Conservation (phyloP, 2,888 invertebrate species). For the Trachelus iudaicus region DNA sequence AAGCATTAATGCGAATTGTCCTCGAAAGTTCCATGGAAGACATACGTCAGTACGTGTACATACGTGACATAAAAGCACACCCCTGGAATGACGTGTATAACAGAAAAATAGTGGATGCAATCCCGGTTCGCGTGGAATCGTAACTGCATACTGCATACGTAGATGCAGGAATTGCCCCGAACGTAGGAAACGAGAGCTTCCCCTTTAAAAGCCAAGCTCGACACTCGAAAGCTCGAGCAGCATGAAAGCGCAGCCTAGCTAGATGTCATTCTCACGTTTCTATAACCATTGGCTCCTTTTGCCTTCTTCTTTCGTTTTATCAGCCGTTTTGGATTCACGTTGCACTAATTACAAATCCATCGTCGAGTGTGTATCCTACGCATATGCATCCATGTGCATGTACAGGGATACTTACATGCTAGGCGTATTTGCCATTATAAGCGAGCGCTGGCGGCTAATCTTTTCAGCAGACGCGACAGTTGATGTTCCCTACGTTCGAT, state of each 20-base stretch:
- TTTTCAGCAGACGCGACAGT: neutral
- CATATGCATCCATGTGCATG: neutral
- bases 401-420: neutral
- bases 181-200: constrained; percentile 9
- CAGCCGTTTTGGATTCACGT: constrained; percentile 24
- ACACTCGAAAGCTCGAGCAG: constrained; percentile 24
- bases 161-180: neutral
- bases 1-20: neutral
- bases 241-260: constrained; percentile 27
- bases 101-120: neutral
- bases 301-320: constrained; percentile 23
- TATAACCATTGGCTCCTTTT: constrained; percentile 17
- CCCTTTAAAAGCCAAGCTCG: constrained; percentile 34
- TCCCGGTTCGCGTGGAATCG: neutral
- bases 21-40: neutral
- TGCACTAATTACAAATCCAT: constrained; percentile 28
- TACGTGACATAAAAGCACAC: neutral
- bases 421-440: neutral
- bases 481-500: neutral
- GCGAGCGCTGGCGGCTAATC: neutral
- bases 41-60: neutral
- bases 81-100: neutral
- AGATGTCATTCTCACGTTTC: constrained; percentile 29
- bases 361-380: neutral
- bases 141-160: neutral